Evolutionary conservation across 2,888 invertebrate genomes (phyloP).

Genomic region (Drosophila tanythrix): DNA sequence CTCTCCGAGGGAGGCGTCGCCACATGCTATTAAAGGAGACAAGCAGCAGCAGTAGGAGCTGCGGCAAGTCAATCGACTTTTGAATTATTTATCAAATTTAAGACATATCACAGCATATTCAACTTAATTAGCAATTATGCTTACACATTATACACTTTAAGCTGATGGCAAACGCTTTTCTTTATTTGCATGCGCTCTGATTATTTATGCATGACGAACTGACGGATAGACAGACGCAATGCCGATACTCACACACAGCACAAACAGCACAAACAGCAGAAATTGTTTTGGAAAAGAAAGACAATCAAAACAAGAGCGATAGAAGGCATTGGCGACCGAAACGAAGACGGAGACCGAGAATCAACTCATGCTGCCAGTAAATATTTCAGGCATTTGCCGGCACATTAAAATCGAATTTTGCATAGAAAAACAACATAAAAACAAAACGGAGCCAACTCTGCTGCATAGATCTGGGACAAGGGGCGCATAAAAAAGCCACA

Average conservation of each 20-base stretch:
- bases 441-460: conserved; percentile 20
- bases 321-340: background rate
- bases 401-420: conserved; percentile 78
- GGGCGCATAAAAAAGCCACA: conserved; percentile 62
- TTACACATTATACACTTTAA: conserved; percentile 24
- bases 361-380: conserved; percentile 20
- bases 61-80: conserved; percentile 52
- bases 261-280: conserved; percentile 23
- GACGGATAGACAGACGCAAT: background rate
- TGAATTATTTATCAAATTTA: conserved; percentile 70
- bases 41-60: background rate
- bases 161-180: conserved; percentile 4
- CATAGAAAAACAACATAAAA: conserved; percentile 63
- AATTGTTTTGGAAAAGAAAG: conserved; percentile 36
- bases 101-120: conserved; percentile 42
- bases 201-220: conserved; percentile 46
- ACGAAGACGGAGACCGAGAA: background rate
- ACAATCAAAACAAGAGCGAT: conserved; percentile 36
- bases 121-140: conserved; percentile 65
- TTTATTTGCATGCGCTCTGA: conserved; percentile 45
- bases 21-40: conserved; percentile 10
- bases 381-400: conserved; percentile 70
- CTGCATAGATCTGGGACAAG: conserved; percentile 1
- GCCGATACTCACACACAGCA: conserved; percentile 6
- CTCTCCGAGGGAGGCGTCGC: conserved; percentile 47